Base-by-base conservation (phyloP, 2,113 vertebrate genomes). In the Malurus melanocephalus region DNA sequence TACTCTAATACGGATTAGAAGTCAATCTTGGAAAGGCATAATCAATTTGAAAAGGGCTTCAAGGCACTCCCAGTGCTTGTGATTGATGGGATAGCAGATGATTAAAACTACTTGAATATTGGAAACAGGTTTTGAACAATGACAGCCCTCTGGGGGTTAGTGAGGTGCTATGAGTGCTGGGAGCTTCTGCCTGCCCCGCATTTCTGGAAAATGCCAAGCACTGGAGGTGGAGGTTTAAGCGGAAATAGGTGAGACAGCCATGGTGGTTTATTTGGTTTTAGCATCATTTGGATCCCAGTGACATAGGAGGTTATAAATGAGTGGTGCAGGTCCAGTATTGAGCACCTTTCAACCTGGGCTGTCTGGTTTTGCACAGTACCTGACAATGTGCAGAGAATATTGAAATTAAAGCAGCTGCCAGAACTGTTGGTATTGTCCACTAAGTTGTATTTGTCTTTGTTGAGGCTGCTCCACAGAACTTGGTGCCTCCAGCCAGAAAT, bases 1-100 rank as follows among this genome's bases (percentile, higher is more conserved):
- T 91, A 9, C 49, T 86, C 33, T 87, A 62, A 32, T 40, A 30
- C 10, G 46, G 33, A 49, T 88, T 73, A 19, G 43, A 49, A 88
- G 48, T 51, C 10, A 8, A 55, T 89, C 40, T 85, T 88, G 71
- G 57, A 93, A 92, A 84, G 40, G 15, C 45, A 13, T 88, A 87
- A 93, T 72, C 52, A 28, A 11, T 62, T 87, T 89, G 38, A 62
- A 81, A 93, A 91, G 49, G 53, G 16, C 45, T 95, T 61, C 61
- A 79, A 66, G 72, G 78, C 33, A 40, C 40, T 86, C 53, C 14
- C 26, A 64, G 42, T 83, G 51, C 61, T 62, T 80, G 60, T 49
- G 68, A 81, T 60, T 88, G 85, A 85, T 56, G 57, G 69, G 32
- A 32, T 42, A 62, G n/a, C 28, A 73, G 28, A 57, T 66, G 33